Conservation (phyloP, 2,797 vertebrate genomes). For the Sebastes dallii region DNA sequence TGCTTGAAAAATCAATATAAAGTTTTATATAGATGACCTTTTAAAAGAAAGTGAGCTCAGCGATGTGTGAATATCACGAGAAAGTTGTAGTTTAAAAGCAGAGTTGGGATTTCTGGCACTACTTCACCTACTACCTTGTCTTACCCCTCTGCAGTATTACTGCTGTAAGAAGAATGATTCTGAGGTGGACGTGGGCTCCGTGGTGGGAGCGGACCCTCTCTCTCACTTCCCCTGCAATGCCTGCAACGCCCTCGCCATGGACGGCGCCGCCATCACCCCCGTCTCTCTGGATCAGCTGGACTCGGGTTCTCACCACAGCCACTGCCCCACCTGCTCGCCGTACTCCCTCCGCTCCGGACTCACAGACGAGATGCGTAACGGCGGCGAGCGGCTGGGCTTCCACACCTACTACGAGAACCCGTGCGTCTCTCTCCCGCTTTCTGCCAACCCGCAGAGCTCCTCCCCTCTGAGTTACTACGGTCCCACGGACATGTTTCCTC, state of each 20-base stretch:
- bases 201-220: conserved; percentile 67
- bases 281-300: conserved; percentile 74
- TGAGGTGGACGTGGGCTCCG: conserved; percentile 82
- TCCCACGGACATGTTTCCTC: conserved; percentile 83
- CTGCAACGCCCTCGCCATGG: conserved; percentile 87
- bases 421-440: conserved; percentile 77
- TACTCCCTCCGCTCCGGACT: conserved; percentile 84
- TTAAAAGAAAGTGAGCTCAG: not conserved
- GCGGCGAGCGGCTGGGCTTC: conserved; percentile 89
- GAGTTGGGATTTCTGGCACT: not conserved
- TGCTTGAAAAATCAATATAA: not conserved
- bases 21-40: not conserved
- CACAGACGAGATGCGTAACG: conserved; percentile 87
- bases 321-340: conserved; percentile 89
- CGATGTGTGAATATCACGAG: not conserved
- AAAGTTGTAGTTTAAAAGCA: not conserved
- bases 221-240: conserved; percentile 89
- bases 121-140: not conserved
- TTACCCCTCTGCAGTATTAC: conserved; percentile 86
- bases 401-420: conserved; percentile 89
- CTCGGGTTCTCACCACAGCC: conserved; percentile 56
- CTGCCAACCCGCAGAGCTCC: conserved; percentile 79
- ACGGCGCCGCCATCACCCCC: conserved; percentile 79
- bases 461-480: conserved; percentile 84
- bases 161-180: conserved; percentile 94